These are phyloP conservation scores for Thereuonema tuberculata DNA, from an alignment of 1,140 invertebrate genomes.

Conservation along the genomic window DNA sequence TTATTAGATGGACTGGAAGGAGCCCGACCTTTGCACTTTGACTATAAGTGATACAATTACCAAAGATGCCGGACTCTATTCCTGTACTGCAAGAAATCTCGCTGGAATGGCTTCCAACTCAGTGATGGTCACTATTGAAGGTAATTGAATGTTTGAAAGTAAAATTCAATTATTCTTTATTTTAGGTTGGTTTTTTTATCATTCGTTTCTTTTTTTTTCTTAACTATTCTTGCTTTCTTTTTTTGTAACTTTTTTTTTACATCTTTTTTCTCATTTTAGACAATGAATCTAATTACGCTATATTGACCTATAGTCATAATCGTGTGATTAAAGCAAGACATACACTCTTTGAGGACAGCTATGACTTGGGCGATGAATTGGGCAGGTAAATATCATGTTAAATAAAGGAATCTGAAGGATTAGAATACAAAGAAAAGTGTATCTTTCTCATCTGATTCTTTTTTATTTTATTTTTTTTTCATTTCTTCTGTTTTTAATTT, in stretches of 20 bases:
- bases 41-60: conserved; percentile 70
- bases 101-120: conserved; percentile 80
- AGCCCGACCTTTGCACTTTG: conserved; percentile 69
- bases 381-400: conserved; percentile 38
- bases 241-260: not conserved
- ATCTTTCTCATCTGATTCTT: too few species aligned
- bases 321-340: conserved; percentile 7
- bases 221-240: too few species aligned
- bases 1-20: conserved; percentile 64
- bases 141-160: too few species aligned
- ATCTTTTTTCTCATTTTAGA: conserved; percentile 17
- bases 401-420: too few species aligned
- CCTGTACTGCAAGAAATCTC: conserved; percentile 77
- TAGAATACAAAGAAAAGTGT: not conserved
- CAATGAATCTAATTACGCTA: conserved; percentile 24
- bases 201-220: too few species aligned
- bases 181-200: too few species aligned
- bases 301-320: conserved; percentile 18
- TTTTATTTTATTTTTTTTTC: conserved; percentile 12
- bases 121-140: conserved; percentile 80
- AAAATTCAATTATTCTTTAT: conserved; percentile 12
- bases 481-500: too few species aligned
- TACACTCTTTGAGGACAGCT: conserved; percentile 63
- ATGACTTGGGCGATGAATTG: conserved; percentile 85
- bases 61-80: conserved; percentile 87